Evolutionary conservation across 1,140 invertebrate genomes (phyloP), one percentile per base, ranked within the genome.

Genomic region (Habropoda laboriosa): DNA sequence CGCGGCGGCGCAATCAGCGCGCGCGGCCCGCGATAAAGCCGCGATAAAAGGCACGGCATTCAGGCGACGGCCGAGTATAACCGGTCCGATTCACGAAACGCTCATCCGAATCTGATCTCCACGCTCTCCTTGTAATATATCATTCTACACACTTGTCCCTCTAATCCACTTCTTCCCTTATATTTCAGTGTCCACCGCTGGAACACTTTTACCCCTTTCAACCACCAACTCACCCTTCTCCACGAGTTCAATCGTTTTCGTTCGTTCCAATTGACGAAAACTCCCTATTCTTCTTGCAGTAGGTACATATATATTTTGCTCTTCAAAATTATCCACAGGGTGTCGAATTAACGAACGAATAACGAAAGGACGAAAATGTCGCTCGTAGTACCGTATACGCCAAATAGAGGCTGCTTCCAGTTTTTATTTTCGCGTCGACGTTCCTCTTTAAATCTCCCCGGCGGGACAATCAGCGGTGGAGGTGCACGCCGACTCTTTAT

Each of bases 401-500:
- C n/a, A n/a, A n/a, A n/a, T n/a, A n/a, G n/a, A n/a, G n/a, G n/a
- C n/a, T n/a, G n/a, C n/a, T n/a, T n/a, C n/a, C n/a, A n/a, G 24
- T 71, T 40, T 72, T 74, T 40, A 12, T 53, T 42, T 73, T 42
- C 13, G 24, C 35, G 47, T 51, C 47, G 21, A 30, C 67, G 71
- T 77, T 85, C 61, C 74, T 51, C 79, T 81, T 81, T 85, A 86
- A 86, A 85, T 79, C 49, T 79, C 40, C 53, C 40, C 42, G 47
- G 58, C 57, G 70, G 72, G 75, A 76, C 78, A 68, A 85, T 85
- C 66, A 81, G 45, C 61, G 82, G 83, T 85, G 68, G 51, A 82
- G 73, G 67, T 83, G 66, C 77, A 78, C 72, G 81, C 79, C 61
- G 79, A 77, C 61, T 84, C 80, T 89, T 88, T 89, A 86, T 85